phyloP scores from a whole-genome alignment of 2,888 invertebrate species.

The Mycalesis mineus region DNA sequence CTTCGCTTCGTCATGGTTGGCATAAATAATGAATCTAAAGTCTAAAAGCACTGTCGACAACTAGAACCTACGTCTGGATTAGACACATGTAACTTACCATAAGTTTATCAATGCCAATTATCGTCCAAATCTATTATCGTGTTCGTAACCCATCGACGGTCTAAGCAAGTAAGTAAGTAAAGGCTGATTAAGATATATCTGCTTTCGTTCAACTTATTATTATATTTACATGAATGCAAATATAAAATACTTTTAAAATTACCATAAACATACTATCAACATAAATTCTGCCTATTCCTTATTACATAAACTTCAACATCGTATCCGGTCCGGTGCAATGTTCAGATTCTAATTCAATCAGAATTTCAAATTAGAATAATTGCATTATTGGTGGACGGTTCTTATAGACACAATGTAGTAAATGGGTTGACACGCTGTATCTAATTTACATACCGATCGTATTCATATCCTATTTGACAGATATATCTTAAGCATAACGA shows the following conservation, averaged over 20 bases:
- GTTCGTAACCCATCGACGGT: slow-evolving; percentile 43
- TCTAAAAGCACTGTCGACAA: slow-evolving; percentile 67
- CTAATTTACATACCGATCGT: slow-evolving; percentile 7
- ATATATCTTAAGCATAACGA: slow-evolving; percentile 32
- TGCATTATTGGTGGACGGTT: slow-evolving; percentile 17
- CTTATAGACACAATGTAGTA: slow-evolving; percentile 7
- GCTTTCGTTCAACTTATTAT: slow-evolving; percentile 22
- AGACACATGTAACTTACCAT: slow-evolving; percentile 72
- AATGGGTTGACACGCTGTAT: slow-evolving; percentile 6
- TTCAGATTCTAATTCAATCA: slow-evolving; percentile 28
- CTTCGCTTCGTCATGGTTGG: slow-evolving; percentile 51
- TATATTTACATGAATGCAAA: slow-evolving; percentile 6
- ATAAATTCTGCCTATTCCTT: slow-evolving; percentile 22
- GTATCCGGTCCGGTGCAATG: slow-evolving; percentile 29
- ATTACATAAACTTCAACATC: slow-evolving; percentile 36
- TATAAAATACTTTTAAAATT: slow-evolving; percentile 6
- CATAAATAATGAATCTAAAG: slow-evolving; percentile 63
- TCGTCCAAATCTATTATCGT: slow-evolving; percentile 55
- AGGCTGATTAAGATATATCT: slow-evolving; percentile 42
- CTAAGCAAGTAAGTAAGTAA: slow-evolving; percentile 52
- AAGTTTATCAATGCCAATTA: slow-evolving; percentile 61
- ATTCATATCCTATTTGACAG: slow-evolving; percentile 24
- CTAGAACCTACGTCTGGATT: slow-evolving; percentile 56
- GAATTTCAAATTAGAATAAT: slow-evolving; percentile 20
- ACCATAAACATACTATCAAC: slow-evolving; percentile 7